Conservation (phyloP, 2,113 vertebrate species). For the Rallus limicola region DNA sequence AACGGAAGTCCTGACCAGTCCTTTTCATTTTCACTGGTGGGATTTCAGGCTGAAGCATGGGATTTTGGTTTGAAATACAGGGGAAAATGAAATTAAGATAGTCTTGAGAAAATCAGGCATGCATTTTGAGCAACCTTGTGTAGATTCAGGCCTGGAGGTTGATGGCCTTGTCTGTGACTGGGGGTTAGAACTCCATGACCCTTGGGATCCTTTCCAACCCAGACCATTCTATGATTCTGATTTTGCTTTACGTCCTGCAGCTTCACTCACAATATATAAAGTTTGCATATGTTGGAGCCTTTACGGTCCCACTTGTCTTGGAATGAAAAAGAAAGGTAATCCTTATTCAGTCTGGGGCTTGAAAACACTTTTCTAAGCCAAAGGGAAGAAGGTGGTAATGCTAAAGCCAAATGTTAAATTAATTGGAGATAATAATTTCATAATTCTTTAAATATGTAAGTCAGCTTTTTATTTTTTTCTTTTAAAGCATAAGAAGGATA, state of each 20-base stretch:
- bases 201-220: no score
- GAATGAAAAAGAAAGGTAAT: neutral
- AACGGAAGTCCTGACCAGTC: neutral
- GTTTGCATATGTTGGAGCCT: neutral
- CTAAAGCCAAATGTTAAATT: neutral
- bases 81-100: neutral
- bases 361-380: neutral
- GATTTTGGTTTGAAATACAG: neutral
- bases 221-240: no score
- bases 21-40: neutral
- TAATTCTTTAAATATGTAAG: neutral
- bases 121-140: neutral
- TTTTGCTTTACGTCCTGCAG: neutral
- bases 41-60: neutral
- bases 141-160: no score
- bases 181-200: no score
- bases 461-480: neutral
- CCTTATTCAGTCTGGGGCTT: neutral
- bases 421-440: neutral
- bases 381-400: neutral
- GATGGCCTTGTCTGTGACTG: no score
- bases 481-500: neutral
- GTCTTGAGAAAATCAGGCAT: neutral
- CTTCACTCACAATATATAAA: neutral
- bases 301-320: neutral